Conservation (phyloP, 2,888 invertebrate genomes). For the Nebria salina region DNA sequence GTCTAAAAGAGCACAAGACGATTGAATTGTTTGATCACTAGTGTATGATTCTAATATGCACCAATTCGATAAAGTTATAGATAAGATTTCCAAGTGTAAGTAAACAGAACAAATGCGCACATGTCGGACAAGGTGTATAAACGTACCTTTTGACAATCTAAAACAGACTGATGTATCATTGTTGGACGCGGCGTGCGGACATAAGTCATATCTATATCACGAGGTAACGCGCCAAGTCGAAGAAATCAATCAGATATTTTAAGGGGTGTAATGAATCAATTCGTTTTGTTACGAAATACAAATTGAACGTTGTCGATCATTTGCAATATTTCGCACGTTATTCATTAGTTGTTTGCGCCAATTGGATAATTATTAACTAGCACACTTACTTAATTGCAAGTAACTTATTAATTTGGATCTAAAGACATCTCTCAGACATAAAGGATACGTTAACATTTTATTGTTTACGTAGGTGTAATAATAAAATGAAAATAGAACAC, state of each 20-base stretch:
- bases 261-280: neutral
- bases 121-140: neutral
- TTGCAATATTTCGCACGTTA: no score
- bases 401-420: no score
- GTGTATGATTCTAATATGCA: neutral
- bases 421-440: no score
- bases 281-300: no score
- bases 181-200: neutral
- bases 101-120: neutral
- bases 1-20: neutral
- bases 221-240: neutral
- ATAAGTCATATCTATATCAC: neutral
- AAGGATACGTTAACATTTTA: no score
- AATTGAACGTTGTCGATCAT: no score
- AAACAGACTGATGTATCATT: neutral
- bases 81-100: neutral
- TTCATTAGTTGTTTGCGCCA: no score
- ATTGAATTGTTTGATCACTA: neutral
- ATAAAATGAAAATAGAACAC: no score
- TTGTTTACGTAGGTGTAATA: no score
- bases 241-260: neutral
- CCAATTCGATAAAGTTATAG: neutral
- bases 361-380: no score
- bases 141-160: neutral
- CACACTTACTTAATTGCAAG: no score